A percentile compares a stretch with the other conserved stretches of the same genome.
These are phyloP conservation scores for Dolichopus griseipennis DNA, from an alignment of 2,888 invertebrate species.

Conservation along the genomic window DNA sequence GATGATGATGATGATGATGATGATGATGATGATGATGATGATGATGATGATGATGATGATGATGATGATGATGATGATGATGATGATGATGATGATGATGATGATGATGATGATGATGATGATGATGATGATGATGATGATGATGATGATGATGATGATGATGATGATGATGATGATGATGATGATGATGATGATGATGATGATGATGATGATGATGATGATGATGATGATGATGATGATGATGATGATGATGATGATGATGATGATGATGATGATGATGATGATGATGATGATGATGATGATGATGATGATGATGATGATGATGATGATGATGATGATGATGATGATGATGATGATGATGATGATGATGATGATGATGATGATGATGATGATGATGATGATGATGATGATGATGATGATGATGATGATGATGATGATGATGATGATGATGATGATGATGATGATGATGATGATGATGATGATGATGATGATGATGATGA, in stretches of 20 bases:
- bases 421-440: conserved; percentile 15
- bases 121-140: conserved; percentile 14
- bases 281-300: conserved; percentile 15
- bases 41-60: conserved; percentile 14
- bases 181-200: conserved; percentile 14
- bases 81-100: conserved; percentile 14
- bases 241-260: conserved; percentile 15
- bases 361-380: conserved; percentile 15
- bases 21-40: conserved; percentile 14
- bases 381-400: conserved; percentile 15
- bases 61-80: conserved; percentile 14
- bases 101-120: conserved; percentile 14
- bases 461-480: conserved; percentile 15
- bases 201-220: conserved; percentile 15
- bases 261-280: conserved; percentile 15
- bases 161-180: conserved; percentile 14
- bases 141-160: conserved; percentile 14
- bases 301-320: conserved; percentile 15
- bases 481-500: conserved; percentile 15
- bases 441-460: conserved; percentile 15
- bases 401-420: conserved; percentile 15
- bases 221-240: conserved; percentile 15
- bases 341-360: conserved; percentile 15
- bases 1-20: conserved; percentile 14
- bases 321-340: conserved; percentile 15